Evolutionary conservation across 2,888 invertebrate genomes (phyloP), one percentile per base, ranked within the genome.

Genomic region (Clusia tigrina): DNA sequence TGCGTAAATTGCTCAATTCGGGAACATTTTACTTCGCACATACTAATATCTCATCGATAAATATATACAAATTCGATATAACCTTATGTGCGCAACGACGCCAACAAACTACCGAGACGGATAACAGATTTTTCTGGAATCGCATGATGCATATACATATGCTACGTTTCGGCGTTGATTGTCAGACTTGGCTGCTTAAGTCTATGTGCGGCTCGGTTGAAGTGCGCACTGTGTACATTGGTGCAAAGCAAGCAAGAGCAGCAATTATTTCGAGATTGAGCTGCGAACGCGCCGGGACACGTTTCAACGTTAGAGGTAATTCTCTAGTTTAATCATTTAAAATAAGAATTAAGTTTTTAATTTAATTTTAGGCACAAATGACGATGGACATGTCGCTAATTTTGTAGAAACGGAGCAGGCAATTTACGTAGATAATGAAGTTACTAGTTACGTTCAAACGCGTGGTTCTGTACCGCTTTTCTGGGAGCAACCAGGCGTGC

Each of bases 401-500:
- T 99, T 99, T 88, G 98, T 98, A 25, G 99, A 99, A 88, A 99
- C 99, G 1, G 99, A 99, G 85, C 99, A 99, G 86, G 94, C 96
- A 17, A 92, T 96, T 73, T 93, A 91, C 79, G 87, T 95, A 74
- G 98, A 98, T 80, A 93, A 95, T 76, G 91, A 94, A 78, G 89
- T 96, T 2, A 89, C 93, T 5, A 96, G 96, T 5, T 94, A 92
- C 79, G 86, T 99, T 12, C 94, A 95, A 85, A 96, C 96, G 0
- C 88, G 98, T 73, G 99, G 99, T 0, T 98, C 98, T 0, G 96
- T 99, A 1, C 98, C 99, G 0, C 85, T 99, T 22, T 99, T 99
- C 85, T 99, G 98, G 97, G 98, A 99, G 81, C 99, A 99, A 81
- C 97, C 98, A 0, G 98, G 98, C 10, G 91, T 98, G 12, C 96